Evolutionary conservation across 37 sponge, comb jelly and placozoan genomes (phyloP), one percentile per base, ranked within the genome.

Genomic region (Ephydatia muelleri): DNA sequence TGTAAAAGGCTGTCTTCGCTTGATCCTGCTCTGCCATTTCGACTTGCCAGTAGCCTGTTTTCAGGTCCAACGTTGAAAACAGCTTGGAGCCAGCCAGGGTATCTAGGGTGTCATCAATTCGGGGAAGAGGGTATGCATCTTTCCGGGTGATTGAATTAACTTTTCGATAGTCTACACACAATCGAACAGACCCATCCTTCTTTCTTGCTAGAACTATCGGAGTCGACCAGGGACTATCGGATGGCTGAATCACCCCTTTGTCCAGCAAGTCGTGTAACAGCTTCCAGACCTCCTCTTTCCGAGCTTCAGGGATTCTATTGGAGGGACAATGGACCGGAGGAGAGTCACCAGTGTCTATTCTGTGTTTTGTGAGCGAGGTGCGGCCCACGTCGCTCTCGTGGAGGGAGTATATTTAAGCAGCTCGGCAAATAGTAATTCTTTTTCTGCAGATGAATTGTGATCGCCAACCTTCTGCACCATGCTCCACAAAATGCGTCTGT

Each of bases 151-250:
- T n/a, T 11, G 29, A 11, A 21, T 71, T 71, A 0, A 71, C 72
- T 13, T 33, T 71, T 28, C 72, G 12, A 33, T 13, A 71, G 30
- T 71, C 72, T 1, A 16, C 30, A 71, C 72, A 71, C 1, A 71
- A 71, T 34, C 14, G 14, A n/a, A 13, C 16, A 5, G 72, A 26
- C 32, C 72, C 14, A 33, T 71, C 72, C 2, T 71, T 9, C 8
- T 71, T 71, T 13, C 25, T 30, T 11, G 26, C 80, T 33, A 64
- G 35, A 8, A 79, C 80, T 64, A 79, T 79, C 0, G 80, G 80
- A 25, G 66, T 64, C 12, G 80, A 26, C 80, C 80, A 79, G 64
- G 80, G 80, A 65, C 80, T 79, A 21, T 38, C 23, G 13, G 66
- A n/a, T 65, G 12, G 57, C 57, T 57, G 39, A 14, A 76, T 78